Evolutionary conservation across 2,888 invertebrate species (phyloP), one percentile per base, ranked within the genome.

Genomic region (Patella caerulea): DNA sequence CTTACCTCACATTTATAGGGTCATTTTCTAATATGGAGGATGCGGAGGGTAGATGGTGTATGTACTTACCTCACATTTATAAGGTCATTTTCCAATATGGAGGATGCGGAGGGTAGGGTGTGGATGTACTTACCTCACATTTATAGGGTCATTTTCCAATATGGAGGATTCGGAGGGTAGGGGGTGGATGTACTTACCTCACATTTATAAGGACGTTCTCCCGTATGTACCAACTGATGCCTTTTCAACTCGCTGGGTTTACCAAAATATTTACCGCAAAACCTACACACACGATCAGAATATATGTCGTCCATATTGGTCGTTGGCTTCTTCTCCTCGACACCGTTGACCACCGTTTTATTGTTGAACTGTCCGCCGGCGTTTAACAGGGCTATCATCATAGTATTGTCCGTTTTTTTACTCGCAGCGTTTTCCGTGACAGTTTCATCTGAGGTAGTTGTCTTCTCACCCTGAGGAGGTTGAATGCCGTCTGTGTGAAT

Each of bases 221-320:
- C 65, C 2, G 65, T 65, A 75, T 86, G 86, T 56, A 84, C 85
- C 83, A 84, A 82, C 76, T 83, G 78, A 74, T 86, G 86, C 34
- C 86, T 81, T 71, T 83, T 82, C 45, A 85, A 80, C 65, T 85
- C 85, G 75, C 85, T 85, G 54, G 85, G 85, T 75, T 86, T 86
- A 45, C 78, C 78, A 75, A 82, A 86, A n/a, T 81, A 81, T 78
- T 84, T 84, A 17, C 85, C 83, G 76, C 86, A 86, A 24, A 71
- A 70, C 55, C 59, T 54, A 71, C 72, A 72, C 55, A 71, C 52
- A 17, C 53, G 72, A 52, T 52, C 45, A 14, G 29, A 19, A n/a
- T 14, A 72, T 34, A 29, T 75, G 19, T 75, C 65, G 53, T 53
- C 69, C 19, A 69, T 45, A 52, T 52, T 12, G 19, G 29, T 9